phyloP scores from a whole-genome alignment of 2,113 vertebrate species.

The Nerophis lumbriciformis region DNA sequence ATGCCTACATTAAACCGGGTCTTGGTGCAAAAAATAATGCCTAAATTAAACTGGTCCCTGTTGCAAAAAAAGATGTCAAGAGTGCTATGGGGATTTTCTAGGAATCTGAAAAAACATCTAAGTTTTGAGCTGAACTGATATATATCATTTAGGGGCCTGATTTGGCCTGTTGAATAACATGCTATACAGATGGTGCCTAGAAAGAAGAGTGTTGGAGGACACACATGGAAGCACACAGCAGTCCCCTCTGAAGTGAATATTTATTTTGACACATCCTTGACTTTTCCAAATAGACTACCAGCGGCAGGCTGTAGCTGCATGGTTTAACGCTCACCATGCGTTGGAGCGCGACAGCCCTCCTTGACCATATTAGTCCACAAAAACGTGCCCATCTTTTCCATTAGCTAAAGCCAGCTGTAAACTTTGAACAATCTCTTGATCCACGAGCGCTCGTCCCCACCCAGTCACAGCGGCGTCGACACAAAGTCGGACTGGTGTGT shows the following conservation, averaged over 20 bases:
- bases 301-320: conserved; percentile 50
- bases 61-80: too few relatives aligned
- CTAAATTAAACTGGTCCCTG: not conserved
- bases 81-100: too few relatives aligned
- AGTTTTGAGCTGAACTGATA: too few relatives aligned
- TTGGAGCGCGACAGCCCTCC: conserved; percentile 37
- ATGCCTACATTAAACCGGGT: not conserved
- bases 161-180: too few relatives aligned
- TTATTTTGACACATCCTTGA: conserved; percentile 70
- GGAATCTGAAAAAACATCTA: too few relatives aligned
- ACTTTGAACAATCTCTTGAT: conserved; percentile 45
- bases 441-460: conserved; percentile 30
- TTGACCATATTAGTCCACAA: conserved; percentile 69
- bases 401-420: conserved; percentile 51
- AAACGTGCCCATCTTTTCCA: conserved; percentile 53
- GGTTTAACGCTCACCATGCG: conserved; percentile 48
- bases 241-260: conserved; percentile 37
- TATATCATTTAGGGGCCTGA: too few relatives aligned
- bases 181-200: too few relatives aligned
- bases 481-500: conserved; percentile 4
- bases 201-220: conserved; percentile 6
- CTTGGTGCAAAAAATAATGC: conserved; percentile 6
- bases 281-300: conserved; percentile 59
- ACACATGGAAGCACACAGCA: conserved; percentile 49
- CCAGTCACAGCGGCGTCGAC: conserved; percentile 12